phyloP scores from a whole-genome alignment of 1,140 invertebrate genomes.

The Drosophila kohkoa region DNA sequence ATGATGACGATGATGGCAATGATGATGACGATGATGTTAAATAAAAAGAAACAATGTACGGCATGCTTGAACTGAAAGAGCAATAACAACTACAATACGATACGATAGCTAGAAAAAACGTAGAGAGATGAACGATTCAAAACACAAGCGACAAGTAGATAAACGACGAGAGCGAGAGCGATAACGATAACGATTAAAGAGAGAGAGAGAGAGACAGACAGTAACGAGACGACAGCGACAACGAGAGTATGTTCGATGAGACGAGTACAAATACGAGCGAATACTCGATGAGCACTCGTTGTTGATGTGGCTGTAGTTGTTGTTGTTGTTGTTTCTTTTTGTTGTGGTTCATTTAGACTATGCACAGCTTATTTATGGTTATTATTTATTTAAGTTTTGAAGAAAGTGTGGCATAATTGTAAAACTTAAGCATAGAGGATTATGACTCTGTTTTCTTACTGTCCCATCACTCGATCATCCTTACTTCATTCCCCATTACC shows the following conservation, averaged over 20 bases:
- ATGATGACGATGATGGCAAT: conserved; percentile 12
- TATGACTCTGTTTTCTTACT: conserved; percentile 18
- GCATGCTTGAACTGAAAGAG: conserved; percentile 50
- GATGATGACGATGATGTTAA: conserved; percentile 37
- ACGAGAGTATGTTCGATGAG: conserved; percentile 51
- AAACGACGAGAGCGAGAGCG: conserved; percentile 42
- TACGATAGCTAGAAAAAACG: conserved; percentile 53
- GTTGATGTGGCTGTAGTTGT: conserved; percentile 31
- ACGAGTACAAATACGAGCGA: conserved; percentile 39
- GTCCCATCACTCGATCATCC: conserved; percentile 1
- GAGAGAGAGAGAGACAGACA: conserved; percentile 27
- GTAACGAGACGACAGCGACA: conserved; percentile 39
- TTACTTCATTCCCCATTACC: background rate
- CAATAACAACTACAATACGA: conserved; percentile 47
- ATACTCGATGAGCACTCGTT: conserved; percentile 19
- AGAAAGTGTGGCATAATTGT: conserved; percentile 61
- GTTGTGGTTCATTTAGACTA: conserved; percentile 46
- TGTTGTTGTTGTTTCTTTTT: conserved; percentile 4
- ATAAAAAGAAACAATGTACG: conserved; percentile 33
- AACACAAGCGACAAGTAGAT: conserved; percentile 47
- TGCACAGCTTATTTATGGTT: conserved; percentile 64
- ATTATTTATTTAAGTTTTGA: conserved; percentile 62
- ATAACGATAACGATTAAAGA: conserved; percentile 17
- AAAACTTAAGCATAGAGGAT: conserved; percentile 63
- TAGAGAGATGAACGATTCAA: conserved; percentile 47